A percentile compares a stretch with the other conserved stretches of the same genome.
Conservation (phyloP, 2,113 vertebrate genomes). For the Neomonachus schauinslandi region DNA sequence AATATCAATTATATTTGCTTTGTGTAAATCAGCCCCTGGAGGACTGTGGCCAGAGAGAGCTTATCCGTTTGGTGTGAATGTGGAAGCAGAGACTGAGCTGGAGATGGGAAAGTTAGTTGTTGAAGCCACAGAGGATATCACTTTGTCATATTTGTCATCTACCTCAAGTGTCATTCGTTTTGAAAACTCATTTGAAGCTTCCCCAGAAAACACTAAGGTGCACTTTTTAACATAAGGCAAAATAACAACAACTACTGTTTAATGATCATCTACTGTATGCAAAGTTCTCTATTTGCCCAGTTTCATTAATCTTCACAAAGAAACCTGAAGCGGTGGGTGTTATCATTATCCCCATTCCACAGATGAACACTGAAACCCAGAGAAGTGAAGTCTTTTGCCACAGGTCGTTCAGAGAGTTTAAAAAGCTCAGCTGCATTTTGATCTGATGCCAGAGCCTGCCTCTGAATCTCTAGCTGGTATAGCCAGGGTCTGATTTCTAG, state of each 20-base stretch:
- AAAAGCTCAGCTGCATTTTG: neutral
- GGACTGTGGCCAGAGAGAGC: neutral
- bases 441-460: neutral
- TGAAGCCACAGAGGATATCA: neutral
- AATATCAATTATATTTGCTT: constrained; percentile 2
- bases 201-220: neutral
- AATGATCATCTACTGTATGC: neutral
- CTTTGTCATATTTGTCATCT: neutral
- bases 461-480: neutral
- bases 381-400: neutral
- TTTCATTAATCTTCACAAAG: neutral
- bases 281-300: neutral
- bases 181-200: neutral
- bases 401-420: neutral
- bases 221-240: neutral
- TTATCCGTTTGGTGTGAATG: neutral
- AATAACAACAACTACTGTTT: neutral
- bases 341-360: neutral
- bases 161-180: neutral
- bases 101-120: neutral
- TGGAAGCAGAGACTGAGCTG: neutral
- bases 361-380: neutral
- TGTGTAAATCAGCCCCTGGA: neutral
- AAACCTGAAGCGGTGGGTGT: neutral
- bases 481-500: neutral